Base-by-base conservation (phyloP, 2,797 vertebrate species). In the Varecia variegata region DNA sequence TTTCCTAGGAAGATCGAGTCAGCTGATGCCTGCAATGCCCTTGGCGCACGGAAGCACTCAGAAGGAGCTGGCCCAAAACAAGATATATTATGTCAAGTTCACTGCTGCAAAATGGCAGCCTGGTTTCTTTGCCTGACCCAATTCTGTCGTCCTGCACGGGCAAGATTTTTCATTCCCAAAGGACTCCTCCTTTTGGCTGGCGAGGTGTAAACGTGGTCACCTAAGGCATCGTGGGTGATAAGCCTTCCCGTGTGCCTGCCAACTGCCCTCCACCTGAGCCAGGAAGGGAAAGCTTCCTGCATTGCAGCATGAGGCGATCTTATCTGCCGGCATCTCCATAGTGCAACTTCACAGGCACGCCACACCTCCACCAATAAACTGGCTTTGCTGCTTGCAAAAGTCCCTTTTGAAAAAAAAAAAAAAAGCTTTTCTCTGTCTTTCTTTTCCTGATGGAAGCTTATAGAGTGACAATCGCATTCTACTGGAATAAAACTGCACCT, bases 401-500 rank as follows among this genome's bases (percentile, higher is more conserved):
- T 20, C 3, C 40, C 25, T 67, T 79, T 27, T 25, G 10, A 4
- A 45, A 45, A 45, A 17, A 27, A 45, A 56, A 47, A 10, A 10
- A 45, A 38, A 52, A 9, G 38, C 32, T 11, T 47, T 74, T 50
- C 20, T 7, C 94, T 88, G 62, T 95, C 89, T 96, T 92, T 90
- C 96, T 97, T 97, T 96, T 86, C 94, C 96, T 97, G 27, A 91
- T 70, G 76, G 97, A 97, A 97, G 67, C 93, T 17, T 47, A 68
- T 7, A 95, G 96, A 97, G 65, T 54, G 88, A 94, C 95, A 91
- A 58, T 93, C 93, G 92, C 95, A 86, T 98, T 97, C 97, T 40
- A 90, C 89, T 91, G 98, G 96, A 91, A 97, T 97, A 95, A 97
- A 98, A 98, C 79, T 97, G 97, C 97, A 79, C 96, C 97, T 70